phyloP scores from a whole-genome alignment of 2,113 vertebrate species.

The Neomonachus schauinslandi region DNA sequence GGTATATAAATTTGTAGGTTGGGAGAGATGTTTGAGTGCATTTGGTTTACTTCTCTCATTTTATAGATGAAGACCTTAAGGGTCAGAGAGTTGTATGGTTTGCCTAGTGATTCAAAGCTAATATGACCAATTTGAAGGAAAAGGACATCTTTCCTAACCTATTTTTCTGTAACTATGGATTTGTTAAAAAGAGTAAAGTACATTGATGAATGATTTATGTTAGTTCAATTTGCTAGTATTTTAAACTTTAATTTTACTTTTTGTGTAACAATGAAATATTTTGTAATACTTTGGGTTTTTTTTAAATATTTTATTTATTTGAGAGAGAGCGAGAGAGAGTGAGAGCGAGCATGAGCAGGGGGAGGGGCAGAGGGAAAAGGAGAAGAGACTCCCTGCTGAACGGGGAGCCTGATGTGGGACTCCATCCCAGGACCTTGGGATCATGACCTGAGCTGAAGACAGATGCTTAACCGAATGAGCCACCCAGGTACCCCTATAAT shows the following conservation, averaged over 20 bases:
- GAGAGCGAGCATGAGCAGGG: too few relatives aligned
- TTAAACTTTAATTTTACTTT: background rate
- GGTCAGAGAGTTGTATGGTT: background rate
- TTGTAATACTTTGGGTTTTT: background rate
- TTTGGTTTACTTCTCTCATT: background rate
- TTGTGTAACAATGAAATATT: background rate
- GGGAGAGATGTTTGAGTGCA: background rate
- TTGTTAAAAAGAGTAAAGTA: background rate
- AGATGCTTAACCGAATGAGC: too few relatives aligned
- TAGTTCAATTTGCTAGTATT: background rate
- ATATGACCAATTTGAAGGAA: background rate
- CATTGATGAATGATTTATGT: background rate
- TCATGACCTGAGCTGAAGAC: too few relatives aligned
- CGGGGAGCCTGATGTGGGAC: too few relatives aligned
- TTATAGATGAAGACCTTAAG: background rate
- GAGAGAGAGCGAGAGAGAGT: too few relatives aligned
- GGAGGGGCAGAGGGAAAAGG: too few relatives aligned
- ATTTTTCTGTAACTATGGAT: background rate
- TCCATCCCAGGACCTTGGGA: too few relatives aligned
- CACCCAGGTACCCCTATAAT: background rate
- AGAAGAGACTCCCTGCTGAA: too few relatives aligned
- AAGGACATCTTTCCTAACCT: background rate
- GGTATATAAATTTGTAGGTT: background rate
- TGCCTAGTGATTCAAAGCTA: background rate
- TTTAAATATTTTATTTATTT: too few relatives aligned